phyloP scores from a whole-genome alignment of 2,113 vertebrate genomes.

The Brienomyrus longianalis region DNA sequence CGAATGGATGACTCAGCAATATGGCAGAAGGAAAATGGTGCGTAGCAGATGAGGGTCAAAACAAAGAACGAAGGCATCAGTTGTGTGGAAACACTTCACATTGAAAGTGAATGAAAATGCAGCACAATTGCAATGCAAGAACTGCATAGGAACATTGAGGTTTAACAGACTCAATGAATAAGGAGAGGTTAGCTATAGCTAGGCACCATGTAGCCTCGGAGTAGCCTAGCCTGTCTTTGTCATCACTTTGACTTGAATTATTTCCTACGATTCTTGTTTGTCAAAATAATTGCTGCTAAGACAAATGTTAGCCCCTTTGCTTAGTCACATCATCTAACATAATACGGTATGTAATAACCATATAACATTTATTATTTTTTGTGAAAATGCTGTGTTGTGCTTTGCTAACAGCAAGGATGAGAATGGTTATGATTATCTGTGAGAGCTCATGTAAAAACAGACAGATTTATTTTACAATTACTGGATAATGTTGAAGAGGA shows the following conservation, averaged over 20 bases:
- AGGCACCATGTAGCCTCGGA: background rate
- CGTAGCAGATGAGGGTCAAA: background rate
- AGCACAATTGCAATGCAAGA: background rate
- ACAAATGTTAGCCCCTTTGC: background rate
- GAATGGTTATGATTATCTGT: background rate
- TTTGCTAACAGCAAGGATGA: background rate
- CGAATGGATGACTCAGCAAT: background rate
- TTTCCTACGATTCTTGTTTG: background rate
- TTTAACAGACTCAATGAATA: background rate
- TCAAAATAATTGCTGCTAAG: background rate
- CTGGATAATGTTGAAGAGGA: background rate
- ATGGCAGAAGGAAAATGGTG: background rate
- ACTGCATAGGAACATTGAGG: background rate
- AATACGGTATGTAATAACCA: background rate
- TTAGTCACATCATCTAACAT: background rate
- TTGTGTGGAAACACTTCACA: background rate
- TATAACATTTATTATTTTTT: background rate
- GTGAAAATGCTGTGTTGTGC: background rate
- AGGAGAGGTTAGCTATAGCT: background rate
- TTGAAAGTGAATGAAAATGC: background rate
- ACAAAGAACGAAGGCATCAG: background rate
- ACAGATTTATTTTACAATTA: background rate
- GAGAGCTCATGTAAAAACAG: background rate
- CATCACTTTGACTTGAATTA: background rate
- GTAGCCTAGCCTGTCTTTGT: too few species aligned